A percentile compares a stretch with the other conserved stretches of the same genome.
phyloP scores from a whole-genome alignment of 1,140 invertebrate species.

The Lithobius niger region DNA sequence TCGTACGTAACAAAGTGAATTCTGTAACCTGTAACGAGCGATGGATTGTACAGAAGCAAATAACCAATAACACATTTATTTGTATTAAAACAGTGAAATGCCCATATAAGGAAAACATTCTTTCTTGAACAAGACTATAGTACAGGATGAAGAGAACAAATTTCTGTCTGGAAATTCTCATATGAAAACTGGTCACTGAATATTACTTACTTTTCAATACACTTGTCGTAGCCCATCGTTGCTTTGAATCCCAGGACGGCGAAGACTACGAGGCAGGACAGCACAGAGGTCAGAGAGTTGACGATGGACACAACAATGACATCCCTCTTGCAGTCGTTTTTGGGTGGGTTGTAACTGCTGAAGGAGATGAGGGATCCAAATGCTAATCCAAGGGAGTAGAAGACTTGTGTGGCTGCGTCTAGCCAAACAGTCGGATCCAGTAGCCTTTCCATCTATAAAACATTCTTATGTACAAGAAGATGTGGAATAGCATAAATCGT shows the following conservation, averaged over 20 bases:
- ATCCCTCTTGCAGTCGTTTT: conserved; percentile 81
- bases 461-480: too few species aligned
- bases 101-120: too few species aligned
- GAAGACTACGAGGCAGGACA: conserved; percentile 84
- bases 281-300: conserved; percentile 83
- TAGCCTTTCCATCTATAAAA: conserved; percentile 46
- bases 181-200: conserved; percentile 17
- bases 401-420: conserved; percentile 89
- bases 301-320: conserved; percentile 72
- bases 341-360: conserved; percentile 75
- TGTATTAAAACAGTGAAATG: too few species aligned
- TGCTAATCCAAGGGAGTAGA: conserved; percentile 85
- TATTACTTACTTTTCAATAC: conserved; percentile 50
- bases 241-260: conserved; percentile 78
- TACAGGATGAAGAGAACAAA: too few species aligned
- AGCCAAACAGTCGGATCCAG: conserved; percentile 73
- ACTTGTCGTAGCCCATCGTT: conserved; percentile 61
- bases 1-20: too few species aligned
- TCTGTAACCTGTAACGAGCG: not conserved
- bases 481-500: too few species aligned
- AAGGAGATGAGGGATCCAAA: conserved; percentile 86
- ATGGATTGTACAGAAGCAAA: too few species aligned
- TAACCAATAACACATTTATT: too few species aligned
- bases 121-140: too few species aligned
- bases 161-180: too few species aligned